Evolutionary conservation across 2,797 vertebrate genomes (phyloP), one percentile per base, ranked within the genome.

Genomic region (Corythornis leucogaster): DNA sequence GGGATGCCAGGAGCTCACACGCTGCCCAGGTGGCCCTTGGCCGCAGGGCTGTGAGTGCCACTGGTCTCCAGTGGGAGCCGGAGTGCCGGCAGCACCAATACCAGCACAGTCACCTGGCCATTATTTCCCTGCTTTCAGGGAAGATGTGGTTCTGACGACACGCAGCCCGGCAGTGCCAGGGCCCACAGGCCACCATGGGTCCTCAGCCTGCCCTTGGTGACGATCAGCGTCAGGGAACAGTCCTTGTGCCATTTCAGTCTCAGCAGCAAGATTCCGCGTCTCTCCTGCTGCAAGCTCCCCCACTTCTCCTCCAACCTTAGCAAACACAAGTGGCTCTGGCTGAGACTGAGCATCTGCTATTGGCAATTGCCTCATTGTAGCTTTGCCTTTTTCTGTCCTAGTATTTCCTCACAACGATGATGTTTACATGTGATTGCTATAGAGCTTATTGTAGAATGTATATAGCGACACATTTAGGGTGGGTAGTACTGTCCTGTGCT

Each of bases 341-440:
- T 43, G 45, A 95, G 96, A 96, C 93, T 87, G 97, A 97, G 96
- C 96, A 97, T 97, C 96, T 94, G 97, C 97, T 95, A 64, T 89
- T 97, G 97, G 96, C 97, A 97, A 97, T 96, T 97, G 97, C 96
- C 97, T 98, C 97, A 84, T 96, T 94, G 96, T 98, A 98, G 98
- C 97, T 97, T 96, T 98, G 97, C 97, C 97, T 98, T 97, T 97
- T 96, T 97, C 97, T 97, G 97, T 98, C 96, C 97, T 98, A 94
- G 97, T 97, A 95, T 98, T 97, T 97, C 97, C 97, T 97, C 96
- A 97, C 94, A 91, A 97, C 91, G 51, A 96, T 97, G 97, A 97
- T 98, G 98, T 98, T 98, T 98, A 98, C 97, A 97, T 97, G 98
- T 98, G 97, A 98, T 97, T 97, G 97, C 97, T 98, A 97, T 97